Percentiles rank a stretch among this genome's conserved stretches.
These are phyloP conservation scores for Temnothorax longispinosus DNA, from an alignment of 1,140 invertebrate genomes.

Conservation along the genomic window DNA sequence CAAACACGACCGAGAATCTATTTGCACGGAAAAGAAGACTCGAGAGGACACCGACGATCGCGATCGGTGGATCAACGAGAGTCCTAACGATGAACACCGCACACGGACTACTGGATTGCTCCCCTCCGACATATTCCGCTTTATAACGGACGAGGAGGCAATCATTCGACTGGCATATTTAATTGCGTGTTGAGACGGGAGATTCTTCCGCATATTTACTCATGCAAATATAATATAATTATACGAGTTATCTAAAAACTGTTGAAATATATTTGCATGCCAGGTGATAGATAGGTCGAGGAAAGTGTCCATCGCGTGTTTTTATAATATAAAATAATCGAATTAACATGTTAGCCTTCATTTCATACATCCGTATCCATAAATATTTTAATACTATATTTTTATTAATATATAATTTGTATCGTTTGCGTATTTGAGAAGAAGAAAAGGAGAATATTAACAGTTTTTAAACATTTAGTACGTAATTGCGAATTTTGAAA, in stretches of 20 bases:
- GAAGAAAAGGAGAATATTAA: background rate
- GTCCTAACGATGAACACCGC: background rate
- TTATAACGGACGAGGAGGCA: slow-evolving; percentile 24
- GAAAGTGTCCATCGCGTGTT: background rate
- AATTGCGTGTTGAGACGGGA: slow-evolving; percentile 14
- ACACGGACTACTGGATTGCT: slow-evolving; percentile 33
- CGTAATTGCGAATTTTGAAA: background rate
- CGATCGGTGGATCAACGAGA: background rate
- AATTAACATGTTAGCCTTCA: background rate
- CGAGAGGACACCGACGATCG: background rate
- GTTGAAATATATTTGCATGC: background rate
- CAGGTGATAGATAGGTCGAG: background rate
- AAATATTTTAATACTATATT: background rate
- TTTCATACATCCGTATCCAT: background rate
- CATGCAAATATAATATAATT: background rate
- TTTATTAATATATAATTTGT: background rate
- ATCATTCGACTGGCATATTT: background rate
- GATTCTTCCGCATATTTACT: slow-evolving; percentile 16
- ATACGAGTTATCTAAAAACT: background rate
- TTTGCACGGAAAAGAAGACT: background rate
- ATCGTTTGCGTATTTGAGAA: background rate
- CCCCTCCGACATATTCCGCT: background rate
- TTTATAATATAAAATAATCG: background rate
- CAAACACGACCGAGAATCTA: background rate
- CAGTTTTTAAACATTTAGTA: background rate